A percentile compares a stretch with the other conserved stretches of the same genome.
Conservation (phyloP, 1,140 invertebrate species). For the Periplaneta americana region DNA sequence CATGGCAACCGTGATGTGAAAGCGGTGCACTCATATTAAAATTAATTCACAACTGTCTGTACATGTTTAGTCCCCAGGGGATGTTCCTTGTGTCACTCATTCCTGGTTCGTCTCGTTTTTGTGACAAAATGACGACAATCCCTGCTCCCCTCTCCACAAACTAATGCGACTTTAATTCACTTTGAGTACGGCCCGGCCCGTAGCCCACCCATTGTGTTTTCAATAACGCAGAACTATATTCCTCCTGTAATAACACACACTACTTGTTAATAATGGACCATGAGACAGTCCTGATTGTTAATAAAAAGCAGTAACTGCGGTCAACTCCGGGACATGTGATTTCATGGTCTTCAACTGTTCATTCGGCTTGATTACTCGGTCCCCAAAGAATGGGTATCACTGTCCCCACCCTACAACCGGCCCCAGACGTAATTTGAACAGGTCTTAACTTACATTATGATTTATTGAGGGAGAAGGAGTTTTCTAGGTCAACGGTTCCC, state of each 20-base stretch:
- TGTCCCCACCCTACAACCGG: too few relatives aligned
- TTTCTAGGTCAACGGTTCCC: too few relatives aligned
- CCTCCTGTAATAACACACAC: background rate
- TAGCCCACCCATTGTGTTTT: conserved; percentile 11
- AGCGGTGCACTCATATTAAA: too few relatives aligned
- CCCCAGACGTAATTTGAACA: too few relatives aligned
- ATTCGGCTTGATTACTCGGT: background rate
- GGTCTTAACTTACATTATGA: too few relatives aligned
- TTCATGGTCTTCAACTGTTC: background rate
- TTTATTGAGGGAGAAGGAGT: too few relatives aligned
- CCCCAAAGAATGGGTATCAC: too few relatives aligned
- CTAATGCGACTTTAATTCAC: conserved; percentile 14
- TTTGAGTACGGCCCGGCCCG: background rate
- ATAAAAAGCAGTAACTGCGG: background rate
- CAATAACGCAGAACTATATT: conserved; percentile 9
- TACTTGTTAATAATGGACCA: background rate
- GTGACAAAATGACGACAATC: background rate
- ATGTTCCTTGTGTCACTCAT: background rate
- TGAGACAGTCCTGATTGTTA: background rate
- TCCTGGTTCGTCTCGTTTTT: background rate
- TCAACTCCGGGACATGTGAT: background rate
- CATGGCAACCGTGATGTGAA: too few relatives aligned
- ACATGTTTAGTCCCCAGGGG: too few relatives aligned
- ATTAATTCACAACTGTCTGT: too few relatives aligned
- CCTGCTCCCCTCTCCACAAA: background rate